Conservation (phyloP, 2,888 invertebrate genomes). For the Drosophila vallismaia region DNA sequence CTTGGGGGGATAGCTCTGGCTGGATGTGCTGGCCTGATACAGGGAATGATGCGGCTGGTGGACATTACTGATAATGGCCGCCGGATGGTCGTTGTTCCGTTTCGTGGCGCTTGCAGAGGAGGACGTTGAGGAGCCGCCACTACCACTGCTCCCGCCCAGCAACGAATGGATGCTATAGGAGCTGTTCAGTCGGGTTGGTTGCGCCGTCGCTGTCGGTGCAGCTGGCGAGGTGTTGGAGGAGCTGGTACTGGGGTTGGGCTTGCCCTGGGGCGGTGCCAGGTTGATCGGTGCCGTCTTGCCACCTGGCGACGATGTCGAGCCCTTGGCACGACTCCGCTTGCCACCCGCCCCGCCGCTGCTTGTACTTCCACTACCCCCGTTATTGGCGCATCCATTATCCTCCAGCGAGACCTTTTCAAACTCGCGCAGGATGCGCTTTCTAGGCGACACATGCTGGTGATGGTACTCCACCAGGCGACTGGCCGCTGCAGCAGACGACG, state of each 20-base stretch:
- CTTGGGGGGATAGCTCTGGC: slow-evolving; percentile 81
- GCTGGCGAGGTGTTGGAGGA: slow-evolving; percentile 37
- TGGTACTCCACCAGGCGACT: slow-evolving; percentile 83
- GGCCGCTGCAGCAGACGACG: slow-evolving; percentile 72
- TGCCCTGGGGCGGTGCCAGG: slow-evolving; percentile 65
- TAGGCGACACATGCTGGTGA: slow-evolving; percentile 88
- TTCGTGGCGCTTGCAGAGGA: slow-evolving; percentile 54
- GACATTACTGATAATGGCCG: slow-evolving; percentile 75
- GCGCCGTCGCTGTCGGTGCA: slow-evolving; percentile 37
- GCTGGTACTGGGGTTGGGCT: slow-evolving; percentile 35
- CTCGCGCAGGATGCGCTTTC: slow-evolving; percentile 92
- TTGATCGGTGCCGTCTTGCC: slow-evolving; percentile 63
- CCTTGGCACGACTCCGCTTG: slow-evolving; percentile 86
- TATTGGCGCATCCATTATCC: slow-evolving; percentile 83
- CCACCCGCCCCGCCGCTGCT: slow-evolving; percentile 80
- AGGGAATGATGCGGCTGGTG: slow-evolving; percentile 69
- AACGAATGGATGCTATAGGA: slow-evolving; percentile 94
- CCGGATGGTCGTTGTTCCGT: slow-evolving; percentile 64
- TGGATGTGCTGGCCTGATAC: slow-evolving; percentile 73
- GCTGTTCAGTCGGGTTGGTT: slow-evolving; percentile 85
- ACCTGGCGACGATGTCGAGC: slow-evolving; percentile 48
- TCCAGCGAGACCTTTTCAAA: slow-evolving; percentile 89
- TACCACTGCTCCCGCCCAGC: slow-evolving; percentile 85
- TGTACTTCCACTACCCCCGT: slow-evolving; percentile 84
- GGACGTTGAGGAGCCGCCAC: slow-evolving; percentile 45